Percentiles rank a stretch among this genome's conserved stretches.
These are phyloP conservation scores for Paramormyrops kingsleyae DNA, from an alignment of 2,113 vertebrate genomes.

Conservation along the genomic window DNA sequence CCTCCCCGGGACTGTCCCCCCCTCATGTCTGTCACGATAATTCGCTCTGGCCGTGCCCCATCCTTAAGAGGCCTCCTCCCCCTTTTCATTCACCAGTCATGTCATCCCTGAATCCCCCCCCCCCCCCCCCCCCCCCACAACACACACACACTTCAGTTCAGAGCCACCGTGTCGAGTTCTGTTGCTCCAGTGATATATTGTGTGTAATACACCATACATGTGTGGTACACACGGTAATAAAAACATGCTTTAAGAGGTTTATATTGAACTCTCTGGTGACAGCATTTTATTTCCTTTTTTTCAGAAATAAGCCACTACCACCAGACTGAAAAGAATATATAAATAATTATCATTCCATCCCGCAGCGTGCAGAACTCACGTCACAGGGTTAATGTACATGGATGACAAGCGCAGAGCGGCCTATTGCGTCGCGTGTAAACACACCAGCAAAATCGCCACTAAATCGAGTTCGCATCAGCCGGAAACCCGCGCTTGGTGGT, in stretches of 20 bases:
- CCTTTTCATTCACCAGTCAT: not conserved
- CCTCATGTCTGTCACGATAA: conserved; percentile 67
- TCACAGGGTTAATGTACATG: not conserved
- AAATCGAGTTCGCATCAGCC: not conserved
- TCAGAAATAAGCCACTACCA: not conserved
- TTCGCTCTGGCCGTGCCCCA: conserved; percentile 60
- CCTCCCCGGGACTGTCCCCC: conserved; percentile 58
- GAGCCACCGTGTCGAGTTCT: not conserved
- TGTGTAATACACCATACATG: not conserved
- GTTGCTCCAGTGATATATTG: not conserved
- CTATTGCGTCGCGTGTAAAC: not conserved
- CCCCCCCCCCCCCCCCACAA: not conserved
- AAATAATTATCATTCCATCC: not conserved
- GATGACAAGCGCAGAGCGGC: not conserved
- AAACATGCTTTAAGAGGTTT: not conserved
- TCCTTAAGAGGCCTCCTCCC: conserved; percentile 29
- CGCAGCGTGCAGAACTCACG: not conserved
- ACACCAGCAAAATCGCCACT: not conserved
- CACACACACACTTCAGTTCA: not conserved
- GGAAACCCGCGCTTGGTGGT: not conserved
- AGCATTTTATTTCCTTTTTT: not conserved
- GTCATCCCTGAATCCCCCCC: not conserved
- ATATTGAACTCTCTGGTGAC: not conserved
- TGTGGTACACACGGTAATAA: not conserved
- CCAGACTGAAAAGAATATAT: not conserved